Percentiles rank a stretch among this genome's conserved stretches.
Evolutionary conservation across 2,113 vertebrate genomes (phyloP).

Genomic region (Halichoeres trimaculatus): DNA sequence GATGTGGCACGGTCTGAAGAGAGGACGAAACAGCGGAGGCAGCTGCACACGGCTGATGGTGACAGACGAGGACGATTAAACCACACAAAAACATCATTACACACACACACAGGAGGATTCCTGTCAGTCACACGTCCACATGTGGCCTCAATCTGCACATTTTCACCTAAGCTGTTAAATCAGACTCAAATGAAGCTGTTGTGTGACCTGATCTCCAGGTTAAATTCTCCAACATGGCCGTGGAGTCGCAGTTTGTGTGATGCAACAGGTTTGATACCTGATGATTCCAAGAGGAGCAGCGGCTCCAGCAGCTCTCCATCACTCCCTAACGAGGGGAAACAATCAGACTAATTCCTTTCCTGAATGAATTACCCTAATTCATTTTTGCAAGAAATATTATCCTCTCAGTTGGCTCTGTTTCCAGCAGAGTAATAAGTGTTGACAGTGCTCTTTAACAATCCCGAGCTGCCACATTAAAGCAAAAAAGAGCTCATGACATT

Average conservation of each 20-base stretch:
- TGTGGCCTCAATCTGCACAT: constrained; percentile 43
- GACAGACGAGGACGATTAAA: constrained; percentile 31
- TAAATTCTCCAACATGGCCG: not conserved
- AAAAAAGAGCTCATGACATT: constrained; percentile 44
- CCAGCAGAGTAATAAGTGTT: constrained; percentile 30
- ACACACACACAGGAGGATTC: constrained; percentile 31
- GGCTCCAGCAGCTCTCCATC: constrained; percentile 11
- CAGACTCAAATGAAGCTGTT: not conserved
- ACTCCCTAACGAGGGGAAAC: constrained; percentile 18
- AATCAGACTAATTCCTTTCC: constrained; percentile 13
- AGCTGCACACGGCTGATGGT: constrained; percentile 29
- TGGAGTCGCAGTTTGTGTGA: constrained; percentile 1
- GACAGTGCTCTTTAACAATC: constrained; percentile 34
- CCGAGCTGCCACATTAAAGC: constrained; percentile 32
- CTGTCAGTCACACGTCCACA: constrained; percentile 61
- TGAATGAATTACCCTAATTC: constrained; percentile 28
- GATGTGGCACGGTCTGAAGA: not conserved
- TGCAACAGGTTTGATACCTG: constrained; percentile 83
- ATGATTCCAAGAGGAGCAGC: constrained; percentile 51
- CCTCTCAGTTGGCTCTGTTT: not conserved
- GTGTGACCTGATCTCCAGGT: not conserved
- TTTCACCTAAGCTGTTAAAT: not conserved
- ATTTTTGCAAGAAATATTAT: constrained; percentile 26
- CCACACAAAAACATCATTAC: constrained; percentile 1
- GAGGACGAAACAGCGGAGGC: not conserved